Conservation (phyloP, 2,797 vertebrate species). For the Benthosema pterotum region DNA sequence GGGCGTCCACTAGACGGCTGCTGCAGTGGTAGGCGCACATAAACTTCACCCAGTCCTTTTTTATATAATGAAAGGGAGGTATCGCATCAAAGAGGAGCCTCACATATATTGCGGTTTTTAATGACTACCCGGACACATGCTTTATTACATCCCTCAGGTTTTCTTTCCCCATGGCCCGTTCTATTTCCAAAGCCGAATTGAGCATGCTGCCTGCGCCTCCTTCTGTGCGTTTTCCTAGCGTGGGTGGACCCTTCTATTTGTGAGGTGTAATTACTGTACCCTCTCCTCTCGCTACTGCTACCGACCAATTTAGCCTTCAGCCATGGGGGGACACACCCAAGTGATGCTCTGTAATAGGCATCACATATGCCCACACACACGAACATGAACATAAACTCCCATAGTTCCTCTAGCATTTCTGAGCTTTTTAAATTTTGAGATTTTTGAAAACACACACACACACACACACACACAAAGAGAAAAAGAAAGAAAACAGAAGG, state of each 20-base stretch:
- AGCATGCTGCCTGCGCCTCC: conserved; percentile 41
- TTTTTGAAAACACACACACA: background rate
- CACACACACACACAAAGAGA: conserved; percentile 1
- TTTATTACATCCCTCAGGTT: conserved; percentile 56
- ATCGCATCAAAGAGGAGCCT: conserved; percentile 49
- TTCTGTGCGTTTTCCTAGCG: conserved; percentile 41
- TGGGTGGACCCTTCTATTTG: conserved; percentile 75
- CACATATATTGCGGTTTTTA: conserved; percentile 60
- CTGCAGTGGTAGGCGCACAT: conserved; percentile 31
- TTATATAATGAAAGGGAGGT: conserved; percentile 67
- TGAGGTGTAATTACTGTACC: conserved; percentile 69
- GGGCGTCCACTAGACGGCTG: conserved; percentile 48
- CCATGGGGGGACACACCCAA: conserved; percentile 71
- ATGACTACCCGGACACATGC: conserved; percentile 69
- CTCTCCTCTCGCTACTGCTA: conserved; percentile 51
- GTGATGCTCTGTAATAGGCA: conserved; percentile 60
- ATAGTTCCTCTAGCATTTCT: conserved; percentile 19
- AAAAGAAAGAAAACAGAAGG: conserved; percentile 16
- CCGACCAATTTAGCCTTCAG: conserved; percentile 63
- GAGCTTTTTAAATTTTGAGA: conserved; percentile 3
- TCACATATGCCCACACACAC: conserved; percentile 13
- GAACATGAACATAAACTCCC: conserved; percentile 22
- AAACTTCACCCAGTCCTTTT: conserved; percentile 55
- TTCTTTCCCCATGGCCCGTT: conserved; percentile 46
- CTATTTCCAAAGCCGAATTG: conserved; percentile 57